Evolutionary conservation across 2,797 vertebrate genomes (phyloP).

Genomic region (Phoeniculus purpureus): DNA sequence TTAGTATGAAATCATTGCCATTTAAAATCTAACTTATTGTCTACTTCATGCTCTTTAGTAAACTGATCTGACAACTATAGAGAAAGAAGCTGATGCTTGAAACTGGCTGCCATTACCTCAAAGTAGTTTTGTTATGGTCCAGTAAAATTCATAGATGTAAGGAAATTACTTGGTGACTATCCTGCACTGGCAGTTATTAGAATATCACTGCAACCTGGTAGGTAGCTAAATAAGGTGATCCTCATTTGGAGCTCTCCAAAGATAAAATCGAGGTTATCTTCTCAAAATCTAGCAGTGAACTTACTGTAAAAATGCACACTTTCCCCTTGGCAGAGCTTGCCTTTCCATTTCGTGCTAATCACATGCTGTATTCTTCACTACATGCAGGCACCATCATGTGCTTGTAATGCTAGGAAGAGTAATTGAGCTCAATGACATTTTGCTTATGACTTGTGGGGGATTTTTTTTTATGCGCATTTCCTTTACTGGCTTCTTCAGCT

Average conservation of each 20-base stretch:
- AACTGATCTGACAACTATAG: too few relatives aligned
- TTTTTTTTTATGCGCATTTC: background rate
- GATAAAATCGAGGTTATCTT: background rate
- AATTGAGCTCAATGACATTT: slow-evolving; percentile 23
- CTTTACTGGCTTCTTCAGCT: background rate
- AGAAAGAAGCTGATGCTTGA: too few relatives aligned
- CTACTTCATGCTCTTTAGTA: too few relatives aligned
- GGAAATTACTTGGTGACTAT: background rate
- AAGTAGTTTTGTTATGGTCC: background rate
- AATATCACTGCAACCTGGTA: background rate
- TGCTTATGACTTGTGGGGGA: background rate
- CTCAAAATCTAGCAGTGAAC: background rate
- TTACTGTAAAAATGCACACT: background rate
- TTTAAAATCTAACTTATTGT: too few relatives aligned
- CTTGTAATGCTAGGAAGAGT: background rate
- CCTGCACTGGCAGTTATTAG: accelerated
- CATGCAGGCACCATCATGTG: background rate
- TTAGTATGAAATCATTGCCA: too few relatives aligned
- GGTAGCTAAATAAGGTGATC: background rate
- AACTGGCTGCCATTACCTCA: too few relatives aligned
- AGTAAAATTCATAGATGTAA: background rate
- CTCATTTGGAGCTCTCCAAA: accelerated
- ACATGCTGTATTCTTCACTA: background rate
- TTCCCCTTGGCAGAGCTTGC: background rate
- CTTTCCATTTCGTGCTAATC: background rate